Evolutionary conservation across 1,140 invertebrate species (phyloP).

Genomic region (Caenorhabditis inopinata): DNA sequence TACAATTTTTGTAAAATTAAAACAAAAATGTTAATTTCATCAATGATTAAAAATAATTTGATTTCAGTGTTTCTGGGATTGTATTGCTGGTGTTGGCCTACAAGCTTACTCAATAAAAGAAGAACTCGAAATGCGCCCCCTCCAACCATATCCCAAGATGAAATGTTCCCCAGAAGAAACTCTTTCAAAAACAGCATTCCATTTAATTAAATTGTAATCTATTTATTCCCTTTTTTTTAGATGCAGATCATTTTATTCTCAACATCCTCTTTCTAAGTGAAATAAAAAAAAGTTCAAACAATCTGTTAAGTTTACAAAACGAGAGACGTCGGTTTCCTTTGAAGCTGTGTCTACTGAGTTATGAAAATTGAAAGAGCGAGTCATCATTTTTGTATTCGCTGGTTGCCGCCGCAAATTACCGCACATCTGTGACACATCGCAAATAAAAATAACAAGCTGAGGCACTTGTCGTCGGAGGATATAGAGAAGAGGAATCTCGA

Average conservation of each 20-base stretch:
- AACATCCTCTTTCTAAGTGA: not conserved
- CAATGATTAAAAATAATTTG: too few species aligned
- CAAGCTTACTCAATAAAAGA: not conserved
- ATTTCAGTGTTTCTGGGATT: not conserved
- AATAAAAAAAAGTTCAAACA: not conserved
- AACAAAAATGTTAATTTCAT: too few species aligned
- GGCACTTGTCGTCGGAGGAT: slow-evolving; percentile 16
- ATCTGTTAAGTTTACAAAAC: not conserved
- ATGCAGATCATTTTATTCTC: not conserved
- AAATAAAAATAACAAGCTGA: slow-evolving; percentile 28
- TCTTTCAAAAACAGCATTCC: slow-evolving; percentile 23
- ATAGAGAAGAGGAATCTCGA: slow-evolving; percentile 26
- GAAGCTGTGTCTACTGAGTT: not conserved
- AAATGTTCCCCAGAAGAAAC: slow-evolving; percentile 16
- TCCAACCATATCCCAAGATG: not conserved
- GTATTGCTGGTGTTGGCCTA: slow-evolving; percentile 1
- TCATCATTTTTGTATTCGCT: not conserved
- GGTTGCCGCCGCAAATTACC: not conserved
- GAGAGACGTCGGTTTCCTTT: not conserved
- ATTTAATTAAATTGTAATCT: not conserved
- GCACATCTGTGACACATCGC: not conserved
- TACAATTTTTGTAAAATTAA: too few species aligned
- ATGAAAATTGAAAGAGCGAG: slow-evolving; percentile 14
- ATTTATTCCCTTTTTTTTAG: not conserved
- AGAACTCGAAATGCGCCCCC: not conserved